Evolutionary conservation across 1,140 invertebrate genomes (phyloP).

Genomic region (Tribolium madens): DNA sequence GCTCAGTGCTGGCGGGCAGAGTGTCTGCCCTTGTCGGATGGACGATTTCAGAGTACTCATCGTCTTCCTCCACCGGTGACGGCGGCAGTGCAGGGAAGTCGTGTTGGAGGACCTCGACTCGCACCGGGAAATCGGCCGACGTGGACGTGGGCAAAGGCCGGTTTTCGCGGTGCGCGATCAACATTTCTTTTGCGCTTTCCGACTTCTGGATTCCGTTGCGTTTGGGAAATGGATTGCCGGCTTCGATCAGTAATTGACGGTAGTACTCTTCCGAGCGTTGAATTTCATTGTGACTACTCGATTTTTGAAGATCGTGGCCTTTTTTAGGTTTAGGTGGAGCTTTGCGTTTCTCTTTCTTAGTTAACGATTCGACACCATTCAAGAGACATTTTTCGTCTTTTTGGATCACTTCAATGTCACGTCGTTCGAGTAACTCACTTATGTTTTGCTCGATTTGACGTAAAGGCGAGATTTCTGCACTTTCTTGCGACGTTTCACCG

Average conservation of each 20-base stretch:
- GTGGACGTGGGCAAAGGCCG: slow-evolving; percentile 69
- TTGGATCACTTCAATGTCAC: slow-evolving; percentile 65
- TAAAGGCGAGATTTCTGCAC: slow-evolving; percentile 71
- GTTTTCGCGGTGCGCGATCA: slow-evolving; percentile 68
- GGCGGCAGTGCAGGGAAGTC: slow-evolving; percentile 85
- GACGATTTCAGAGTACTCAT: slow-evolving; percentile 78
- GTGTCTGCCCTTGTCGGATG: slow-evolving; percentile 68
- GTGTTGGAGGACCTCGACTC: slow-evolving; percentile 68
- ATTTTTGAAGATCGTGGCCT: slow-evolving; percentile 70
- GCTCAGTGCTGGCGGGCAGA: slow-evolving; percentile 69
- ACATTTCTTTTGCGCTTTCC: slow-evolving; percentile 76
- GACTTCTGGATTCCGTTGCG: slow-evolving; percentile 74
- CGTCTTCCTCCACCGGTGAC: slow-evolving; percentile 81
- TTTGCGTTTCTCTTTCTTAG: slow-evolving; percentile 54
- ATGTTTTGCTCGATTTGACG: slow-evolving; percentile 77
- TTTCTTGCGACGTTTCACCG: slow-evolving; percentile 68
- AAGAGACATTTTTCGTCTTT: slow-evolving; percentile 56
- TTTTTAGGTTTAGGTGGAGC: slow-evolving; percentile 67
- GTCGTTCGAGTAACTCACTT: slow-evolving; percentile 70
- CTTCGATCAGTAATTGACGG: slow-evolving; percentile 67
- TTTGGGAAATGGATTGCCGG: slow-evolving; percentile 52
- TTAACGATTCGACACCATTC: slow-evolving; percentile 55
- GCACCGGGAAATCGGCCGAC: slow-evolving; percentile 70
- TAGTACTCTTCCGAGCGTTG: slow-evolving; percentile 69
- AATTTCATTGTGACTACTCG: slow-evolving; percentile 72